Base-by-base conservation (phyloP, 2,113 vertebrate species). In the Lates calcarifer region DNA sequence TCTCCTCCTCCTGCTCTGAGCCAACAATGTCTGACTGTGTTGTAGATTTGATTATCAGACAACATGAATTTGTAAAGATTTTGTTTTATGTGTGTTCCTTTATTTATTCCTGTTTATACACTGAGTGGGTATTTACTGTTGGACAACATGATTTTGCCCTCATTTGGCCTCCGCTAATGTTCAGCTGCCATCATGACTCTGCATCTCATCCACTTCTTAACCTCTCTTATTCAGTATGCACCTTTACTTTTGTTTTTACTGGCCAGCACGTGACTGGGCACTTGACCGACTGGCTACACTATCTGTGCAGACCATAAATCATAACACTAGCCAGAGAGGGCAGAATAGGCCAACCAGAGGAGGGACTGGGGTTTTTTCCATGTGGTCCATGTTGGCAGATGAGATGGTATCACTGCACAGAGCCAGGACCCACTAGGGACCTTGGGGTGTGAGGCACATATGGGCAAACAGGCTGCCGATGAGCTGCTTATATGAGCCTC, bases 391-490 rank as follows among this genome's bases (percentile, higher is more conserved):
- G 88, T 90, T 93, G 91, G 92, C 91, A 93, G 85, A 92, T 86
- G 94, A 90, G 90, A 91, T 89, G 86, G 94, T 94, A 93, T 95
- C 92, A 91, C 73, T 89, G 93, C 85, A 87, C 90, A 81, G 87
- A 90, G 87, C 90, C 81, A 66, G 35, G 90, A 84, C 85, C 91
- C 92, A 90, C 92, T 87, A 80, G 95, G 93, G 94, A 95, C 82
- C 39, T 24, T 83, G 86, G 91, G 89, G 92, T 89, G 92, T 92
- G 89, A 92, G 72, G 90, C 92, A 91, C 94, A 95, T 95, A 95
- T 95, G 94, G 92, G 83, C 86, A 89, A 87, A 87, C 92, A 92
- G 92, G 93, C 93, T 94, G 94, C 89, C 89, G 87, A 91, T 93
- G 91, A 93, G 93, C 91, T 93, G 89, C 91, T 93, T 88, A 88